phyloP scores from a whole-genome alignment of 2,113 vertebrate species.

The Pygoscelis adeliae region DNA sequence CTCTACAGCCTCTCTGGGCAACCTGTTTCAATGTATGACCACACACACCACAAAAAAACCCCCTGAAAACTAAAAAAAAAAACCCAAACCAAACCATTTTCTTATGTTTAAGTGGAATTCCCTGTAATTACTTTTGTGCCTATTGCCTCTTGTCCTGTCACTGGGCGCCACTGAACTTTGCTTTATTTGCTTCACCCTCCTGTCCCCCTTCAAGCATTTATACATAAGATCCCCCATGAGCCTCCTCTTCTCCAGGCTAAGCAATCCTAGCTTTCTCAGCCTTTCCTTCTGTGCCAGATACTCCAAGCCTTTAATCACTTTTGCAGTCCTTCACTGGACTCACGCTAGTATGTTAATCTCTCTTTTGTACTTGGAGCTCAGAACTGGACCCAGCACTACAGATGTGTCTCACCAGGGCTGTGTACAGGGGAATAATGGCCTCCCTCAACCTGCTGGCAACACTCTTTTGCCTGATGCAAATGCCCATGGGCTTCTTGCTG shows the following conservation, averaged over 20 bases:
- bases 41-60: background rate
- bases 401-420: background rate
- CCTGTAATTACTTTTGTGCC: background rate
- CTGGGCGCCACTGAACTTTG: background rate
- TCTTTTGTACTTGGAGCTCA: background rate
- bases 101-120: background rate
- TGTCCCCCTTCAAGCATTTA: background rate
- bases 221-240: background rate
- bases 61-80: too few relatives aligned
- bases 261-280: background rate
- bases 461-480: background rate
- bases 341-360: background rate
- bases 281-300: background rate
- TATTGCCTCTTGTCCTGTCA: background rate
- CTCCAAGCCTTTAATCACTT: background rate
- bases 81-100: background rate
- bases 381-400: background rate
- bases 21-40: background rate
- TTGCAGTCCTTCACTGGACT: background rate
- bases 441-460: background rate
- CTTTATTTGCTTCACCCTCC: background rate
- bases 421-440: background rate
- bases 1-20: background rate
- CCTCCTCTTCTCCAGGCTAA: background rate
- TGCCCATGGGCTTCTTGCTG: background rate